These are phyloP conservation scores for Amphiprion clarkii DNA, from an alignment of 2,797 vertebrate species.

Conservation along the genomic window DNA sequence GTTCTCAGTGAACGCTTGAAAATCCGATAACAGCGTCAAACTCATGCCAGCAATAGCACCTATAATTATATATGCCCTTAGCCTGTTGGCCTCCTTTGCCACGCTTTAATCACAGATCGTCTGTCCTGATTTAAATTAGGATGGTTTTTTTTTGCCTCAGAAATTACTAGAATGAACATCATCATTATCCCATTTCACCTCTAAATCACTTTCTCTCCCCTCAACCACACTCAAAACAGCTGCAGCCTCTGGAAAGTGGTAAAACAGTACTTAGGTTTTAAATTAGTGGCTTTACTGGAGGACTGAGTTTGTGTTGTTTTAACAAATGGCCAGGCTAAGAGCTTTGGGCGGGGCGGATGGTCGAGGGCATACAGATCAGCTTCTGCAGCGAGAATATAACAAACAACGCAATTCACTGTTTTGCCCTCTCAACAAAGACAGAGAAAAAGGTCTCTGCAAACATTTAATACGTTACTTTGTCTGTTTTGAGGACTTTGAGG, in stretches of 20 bases:
- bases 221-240: slow-evolving; percentile 69
- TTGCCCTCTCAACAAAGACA: not conserved
- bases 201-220: slow-evolving; percentile 73
- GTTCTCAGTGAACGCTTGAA: slow-evolving; percentile 9
- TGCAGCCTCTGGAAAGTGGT: slow-evolving; percentile 68
- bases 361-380: not conserved
- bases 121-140: slow-evolving; percentile 69
- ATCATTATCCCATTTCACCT: slow-evolving; percentile 74
- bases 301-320: slow-evolving; percentile 59
- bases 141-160: slow-evolving; percentile 66
- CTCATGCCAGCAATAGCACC: slow-evolving; percentile 57
- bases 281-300: slow-evolving; percentile 62
- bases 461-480: not conserved
- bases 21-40: slow-evolving; percentile 47
- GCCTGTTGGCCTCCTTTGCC: slow-evolving; percentile 46
- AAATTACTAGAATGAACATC: slow-evolving; percentile 71
- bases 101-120: slow-evolving; percentile 68
- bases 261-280: slow-evolving; percentile 61
- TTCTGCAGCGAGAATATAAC: not conserved
- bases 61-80: slow-evolving; percentile 62
- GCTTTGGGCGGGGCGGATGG: slow-evolving; percentile 33
- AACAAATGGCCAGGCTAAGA: slow-evolving; percentile 51
- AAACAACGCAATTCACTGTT: not conserved
- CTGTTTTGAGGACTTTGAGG: not conserved
- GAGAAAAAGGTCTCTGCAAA: not conserved